Base-by-base conservation (phyloP, 2,888 invertebrate genomes). In the Magallana nippona region DNA sequence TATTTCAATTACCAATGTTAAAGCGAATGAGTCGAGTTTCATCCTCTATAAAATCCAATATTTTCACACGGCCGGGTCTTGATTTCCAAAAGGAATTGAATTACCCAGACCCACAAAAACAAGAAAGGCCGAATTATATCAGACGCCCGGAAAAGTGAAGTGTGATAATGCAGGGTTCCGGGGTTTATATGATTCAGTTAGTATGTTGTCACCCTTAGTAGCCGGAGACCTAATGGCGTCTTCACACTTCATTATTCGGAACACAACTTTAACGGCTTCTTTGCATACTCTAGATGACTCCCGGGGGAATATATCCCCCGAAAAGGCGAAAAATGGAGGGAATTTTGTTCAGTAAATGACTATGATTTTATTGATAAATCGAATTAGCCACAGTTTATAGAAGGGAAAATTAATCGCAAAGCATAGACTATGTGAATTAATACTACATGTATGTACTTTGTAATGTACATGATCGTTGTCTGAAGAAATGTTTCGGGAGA, bases 1-100 rank as follows among this genome's bases (percentile, higher is more conserved):
- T 86, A 83, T 84, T 62, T 60, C 84, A 83, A 86, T 86, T 86
- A 86, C 55, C 19, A 63, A 80, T 79, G 82, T 81, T 81, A 85
- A 83, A 83, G 56, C 78, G 83, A 78, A 60, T 81, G 78, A 82
- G 77, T 84, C 55, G 79, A 71, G 83, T 84, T 82, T 82, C 83
- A 78, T 77, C 62, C 82, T 86, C 63, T 56, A 71, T 82, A 80
- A 80, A 80, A 82, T 83, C 83, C 83, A 77, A 80, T 86, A 86
- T 84, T 86, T 84, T 82, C 62, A 80, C 84, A 84, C 84, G 71
- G 80, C 57, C 56, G 55, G 83, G 81, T 85, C 83, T 81, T 82
- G 82, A 82, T 83, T 82, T 79, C 79, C 62, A 71, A 60, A 55
- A 44, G 77, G 57, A 86, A 84, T 86, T 81, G 81, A 83, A 84